Conservation (phyloP, 1,140 invertebrate genomes). For the Cydia splendana region DNA sequence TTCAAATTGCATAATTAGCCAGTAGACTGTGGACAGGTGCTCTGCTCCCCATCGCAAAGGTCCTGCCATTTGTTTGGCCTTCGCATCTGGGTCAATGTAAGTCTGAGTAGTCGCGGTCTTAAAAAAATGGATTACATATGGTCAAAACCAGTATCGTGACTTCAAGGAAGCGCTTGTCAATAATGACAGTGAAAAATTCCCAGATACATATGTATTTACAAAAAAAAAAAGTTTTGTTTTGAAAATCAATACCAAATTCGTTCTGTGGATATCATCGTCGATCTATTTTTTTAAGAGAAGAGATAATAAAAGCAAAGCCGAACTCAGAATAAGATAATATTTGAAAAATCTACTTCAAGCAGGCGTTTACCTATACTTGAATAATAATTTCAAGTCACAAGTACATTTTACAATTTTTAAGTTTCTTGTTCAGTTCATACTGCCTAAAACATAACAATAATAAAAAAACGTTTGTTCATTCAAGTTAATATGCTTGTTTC, state of each 20-base stretch:
- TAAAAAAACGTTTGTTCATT: too few species aligned
- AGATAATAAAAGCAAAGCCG: too few species aligned
- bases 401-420: too few species aligned
- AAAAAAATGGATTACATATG: constrained; percentile 9
- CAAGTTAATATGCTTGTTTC: not conserved
- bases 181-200: not conserved
- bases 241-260: not conserved
- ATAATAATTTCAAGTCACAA: too few species aligned
- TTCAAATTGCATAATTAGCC: not conserved
- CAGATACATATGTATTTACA: too few species aligned
- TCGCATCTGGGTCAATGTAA: constrained; percentile 61
- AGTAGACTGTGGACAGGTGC: constrained; percentile 47
- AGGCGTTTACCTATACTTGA: too few species aligned
- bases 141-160: not conserved
- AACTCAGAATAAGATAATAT: too few species aligned
- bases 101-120: constrained; percentile 37
- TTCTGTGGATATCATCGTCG: not conserved
- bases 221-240: too few species aligned
- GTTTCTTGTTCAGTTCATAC: too few species aligned
- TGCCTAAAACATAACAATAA: too few species aligned
- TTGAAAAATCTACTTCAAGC: too few species aligned
- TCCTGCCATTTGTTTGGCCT: constrained; percentile 67
- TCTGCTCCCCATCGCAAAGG: constrained; percentile 61
- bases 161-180: not conserved
- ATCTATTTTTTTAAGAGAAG: too few species aligned